phyloP scores from a whole-genome alignment of 2,888 invertebrate species.

The Litoditis marina region DNA sequence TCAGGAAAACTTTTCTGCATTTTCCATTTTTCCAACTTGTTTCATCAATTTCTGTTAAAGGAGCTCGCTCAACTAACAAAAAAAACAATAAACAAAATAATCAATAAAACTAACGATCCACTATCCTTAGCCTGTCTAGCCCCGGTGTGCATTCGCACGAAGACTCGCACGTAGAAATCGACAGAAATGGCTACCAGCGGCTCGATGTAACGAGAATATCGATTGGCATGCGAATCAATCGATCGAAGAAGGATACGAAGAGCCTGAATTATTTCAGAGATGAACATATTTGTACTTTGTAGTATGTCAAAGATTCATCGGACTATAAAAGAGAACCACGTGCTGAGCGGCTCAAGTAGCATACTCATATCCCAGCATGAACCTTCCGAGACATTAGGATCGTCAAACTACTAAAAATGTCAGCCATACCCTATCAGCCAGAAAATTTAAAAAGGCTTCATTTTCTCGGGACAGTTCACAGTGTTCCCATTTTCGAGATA shows the following conservation, averaged over 20 bases:
- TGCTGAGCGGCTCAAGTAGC: too few species aligned
- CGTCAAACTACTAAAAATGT: too few species aligned
- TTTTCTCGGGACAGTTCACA: too few species aligned
- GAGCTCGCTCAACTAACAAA: too few species aligned
- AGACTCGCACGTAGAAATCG: constrained; percentile 93
- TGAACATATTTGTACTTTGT: background rate
- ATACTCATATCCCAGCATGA: too few species aligned
- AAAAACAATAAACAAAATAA: background rate
- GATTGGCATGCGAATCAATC: constrained; percentile 85
- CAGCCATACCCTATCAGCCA: too few species aligned
- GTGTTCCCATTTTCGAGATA: too few species aligned
- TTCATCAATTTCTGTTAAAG: background rate
- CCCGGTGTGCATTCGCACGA: constrained; percentile 79
- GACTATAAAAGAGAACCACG: too few species aligned
- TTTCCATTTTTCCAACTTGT: background rate
- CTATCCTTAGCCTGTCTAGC: constrained; percentile 81
- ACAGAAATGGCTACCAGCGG: constrained; percentile 86
- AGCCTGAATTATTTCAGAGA: constrained; percentile 69
- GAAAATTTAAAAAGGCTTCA: background rate
- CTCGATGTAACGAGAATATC: constrained; percentile 85
- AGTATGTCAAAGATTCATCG: too few species aligned
- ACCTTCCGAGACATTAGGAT: too few species aligned
- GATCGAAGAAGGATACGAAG: constrained; percentile 85
- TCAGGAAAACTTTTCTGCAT: too few species aligned
- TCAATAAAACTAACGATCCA: constrained; percentile 70